These are phyloP conservation scores for Phataginus tricuspis DNA, from an alignment of 2,797 vertebrate species.

Conservation along the genomic window DNA sequence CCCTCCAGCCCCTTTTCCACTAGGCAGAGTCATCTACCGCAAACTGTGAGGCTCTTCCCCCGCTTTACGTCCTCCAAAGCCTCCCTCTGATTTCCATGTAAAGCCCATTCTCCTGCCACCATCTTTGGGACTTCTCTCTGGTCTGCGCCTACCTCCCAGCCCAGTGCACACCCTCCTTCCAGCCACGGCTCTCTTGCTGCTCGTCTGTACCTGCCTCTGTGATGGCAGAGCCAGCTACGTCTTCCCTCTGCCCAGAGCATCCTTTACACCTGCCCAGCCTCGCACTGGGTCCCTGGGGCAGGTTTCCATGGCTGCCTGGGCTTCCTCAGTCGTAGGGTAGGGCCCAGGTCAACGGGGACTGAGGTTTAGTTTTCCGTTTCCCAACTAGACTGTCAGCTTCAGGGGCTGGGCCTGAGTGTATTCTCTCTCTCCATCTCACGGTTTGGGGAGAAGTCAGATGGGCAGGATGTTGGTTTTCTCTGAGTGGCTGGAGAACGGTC, in stretches of 20 bases:
- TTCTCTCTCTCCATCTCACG: not conserved
- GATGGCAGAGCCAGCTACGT: not conserved
- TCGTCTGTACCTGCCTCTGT: not conserved
- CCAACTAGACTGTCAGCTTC: not conserved
- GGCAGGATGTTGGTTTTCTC: not conserved
- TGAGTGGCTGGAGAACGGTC: not conserved
- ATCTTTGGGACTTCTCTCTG: not conserved
- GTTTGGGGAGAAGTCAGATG: not conserved
- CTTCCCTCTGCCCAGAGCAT: not conserved
- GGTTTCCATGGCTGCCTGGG: constrained; percentile 62
- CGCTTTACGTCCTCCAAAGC: not conserved
- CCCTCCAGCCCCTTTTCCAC: not conserved
- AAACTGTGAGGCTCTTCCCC: not conserved
- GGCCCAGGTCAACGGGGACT: not conserved
- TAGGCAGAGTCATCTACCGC: not conserved
- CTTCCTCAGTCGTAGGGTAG: not conserved
- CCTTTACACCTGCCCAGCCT: not conserved
- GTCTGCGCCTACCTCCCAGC: not conserved
- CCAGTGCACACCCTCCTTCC: rapidly evolving
- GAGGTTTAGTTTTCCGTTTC: constrained; percentile 48
- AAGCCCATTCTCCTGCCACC: not conserved
- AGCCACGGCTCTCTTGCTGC: rapidly evolving
- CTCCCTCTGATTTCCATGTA: not conserved
- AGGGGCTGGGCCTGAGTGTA: not conserved
- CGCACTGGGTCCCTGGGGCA: not conserved